Base-by-base conservation (phyloP, 2,888 invertebrate genomes). In the Coleophora flavipennella region DNA sequence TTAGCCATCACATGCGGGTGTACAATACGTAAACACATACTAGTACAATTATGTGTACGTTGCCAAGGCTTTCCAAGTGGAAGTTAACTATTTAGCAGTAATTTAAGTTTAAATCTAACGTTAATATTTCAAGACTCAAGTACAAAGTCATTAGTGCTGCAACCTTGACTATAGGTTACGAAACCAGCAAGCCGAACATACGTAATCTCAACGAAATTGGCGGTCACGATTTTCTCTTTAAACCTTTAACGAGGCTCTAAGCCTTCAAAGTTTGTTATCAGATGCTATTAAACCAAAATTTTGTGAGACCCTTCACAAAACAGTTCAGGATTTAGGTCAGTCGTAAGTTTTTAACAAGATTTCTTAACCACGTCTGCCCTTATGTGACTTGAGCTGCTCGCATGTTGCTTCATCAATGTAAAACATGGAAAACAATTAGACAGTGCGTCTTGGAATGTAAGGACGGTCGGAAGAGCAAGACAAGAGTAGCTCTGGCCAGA, bases 151-250 rank as follows among this genome's bases (percentile, higher is more conserved):
- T 77, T 75, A 69, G 57, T 62, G 51, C 50, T 49, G 56, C 63
- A 71, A 74, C 80, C 81, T 81, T 80, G 78, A 67, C 61, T 67
- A 62, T 56, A 67, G 64, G 62, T 69, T 73, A 75, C 63, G 61
- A 75, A 72, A 76, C 63, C 59, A 60, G 59, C 62, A 62, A 69
- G 61, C 62, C 57, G 53, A 63, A 55, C 65, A 66, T 62, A 71
- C 69, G 69, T 72, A 67, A 73, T 74, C 51, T 68, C 50, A 55
- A 57, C 58, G 52, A 73, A 71, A 71, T 72, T 68, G 61, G 52
- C 64, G 64, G 67, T 72, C 73, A 71, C 71, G 69, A 73, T 72
- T 75, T 68, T 67, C 62, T 59, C 59, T 53, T 55, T 49, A 48
- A 57, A 51, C 50, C 50, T 53, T 49, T 43, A 20, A 38, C 42